A percentile compares a stretch with the other conserved stretches of the same genome.
Evolutionary conservation across 2,888 invertebrate genomes (phyloP).

Genomic region (Hyposoter dolosus): DNA sequence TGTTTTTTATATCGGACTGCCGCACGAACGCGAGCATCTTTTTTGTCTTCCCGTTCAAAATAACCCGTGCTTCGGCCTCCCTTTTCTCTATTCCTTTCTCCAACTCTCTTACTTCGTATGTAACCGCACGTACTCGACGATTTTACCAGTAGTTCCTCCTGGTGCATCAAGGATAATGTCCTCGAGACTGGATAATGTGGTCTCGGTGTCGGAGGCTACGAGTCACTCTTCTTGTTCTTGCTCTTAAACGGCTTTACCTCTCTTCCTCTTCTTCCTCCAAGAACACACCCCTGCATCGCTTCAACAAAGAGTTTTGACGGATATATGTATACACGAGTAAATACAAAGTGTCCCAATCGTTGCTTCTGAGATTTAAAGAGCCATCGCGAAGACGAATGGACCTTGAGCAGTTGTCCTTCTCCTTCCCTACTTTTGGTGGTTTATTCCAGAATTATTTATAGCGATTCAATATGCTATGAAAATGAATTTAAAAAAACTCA

Average conservation of each 20-base stretch:
- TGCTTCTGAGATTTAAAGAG: neutral
- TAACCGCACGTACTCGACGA: slow-evolving; percentile 57
- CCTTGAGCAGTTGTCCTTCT: neutral
- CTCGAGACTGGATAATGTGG: slow-evolving; percentile 72
- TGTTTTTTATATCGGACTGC: slow-evolving; percentile 61
- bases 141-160: slow-evolving; percentile 62
- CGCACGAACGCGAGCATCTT: slow-evolving; percentile 39
- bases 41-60: slow-evolving; percentile 49
- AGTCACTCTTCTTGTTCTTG: slow-evolving; percentile 76
- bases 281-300: slow-evolving; percentile 18
- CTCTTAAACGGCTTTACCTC: slow-evolving; percentile 66
- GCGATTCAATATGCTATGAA: neutral
- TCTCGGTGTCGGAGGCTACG: slow-evolving; percentile 72
- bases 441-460: neutral
- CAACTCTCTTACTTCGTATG: slow-evolving; percentile 27
- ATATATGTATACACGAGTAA: neutral
- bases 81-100: slow-evolving; percentile 17
- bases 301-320: slow-evolving; percentile 26
- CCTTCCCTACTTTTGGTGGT: neutral
- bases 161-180: slow-evolving; percentile 69
- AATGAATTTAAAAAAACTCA: neutral
- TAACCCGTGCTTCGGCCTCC: slow-evolving; percentile 41
- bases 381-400: neutral
- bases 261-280: slow-evolving; percentile 20
- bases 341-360: slow-evolving; percentile 17